Base-by-base conservation (phyloP, 2,113 vertebrate species). In the Misgurnus mizolepis region DNA sequence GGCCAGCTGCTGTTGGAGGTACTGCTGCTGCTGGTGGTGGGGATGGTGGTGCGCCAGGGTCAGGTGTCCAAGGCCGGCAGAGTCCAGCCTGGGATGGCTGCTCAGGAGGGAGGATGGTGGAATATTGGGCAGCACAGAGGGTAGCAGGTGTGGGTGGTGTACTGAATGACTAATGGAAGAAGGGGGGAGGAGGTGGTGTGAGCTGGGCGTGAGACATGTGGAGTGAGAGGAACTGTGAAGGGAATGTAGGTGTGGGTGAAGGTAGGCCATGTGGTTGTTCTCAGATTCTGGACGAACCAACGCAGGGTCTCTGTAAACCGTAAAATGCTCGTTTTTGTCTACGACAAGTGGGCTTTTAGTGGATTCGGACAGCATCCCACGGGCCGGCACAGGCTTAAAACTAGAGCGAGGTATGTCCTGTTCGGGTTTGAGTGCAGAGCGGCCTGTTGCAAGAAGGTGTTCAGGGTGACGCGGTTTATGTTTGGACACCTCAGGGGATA, bases 271-370 rank as follows among this genome's bases (percentile, higher is more conserved):
- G 75, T 97, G 96, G 90, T 97, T 98, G 84, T 94, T 90, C 88
- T 96, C 96, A 47, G 94, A 83, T 79, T 98, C 95, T 56, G 95
- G 93, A 79, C 95, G 95, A 84, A 98, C 92, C 88, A 99, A 94
- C 34, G 95, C 95, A 67, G 98, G 97, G 91, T 99, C 98, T 86
- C 98, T 94, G 91, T 99, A 99, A 84, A 98, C 93, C 2, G 95
- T 98, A 89, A 99, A 99, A 89, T 96, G 96, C 90, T 99, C 97
- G 0, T 98, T 98, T 92, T 96, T 99, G 89, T 99, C 96, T 69
- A 99, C 96, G 80, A 99, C 95, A 87, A 99, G 94, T 56, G 96
- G 96, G 85, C 95, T 98, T 92, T 97, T 99, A 75, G 94, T 96
- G 88, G 89, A 88, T 91, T 95, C 95, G 78, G 88, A 86, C 49